Evolutionary conservation across 2,888 invertebrate species (phyloP).

Genomic region (Papilio gigon): DNA sequence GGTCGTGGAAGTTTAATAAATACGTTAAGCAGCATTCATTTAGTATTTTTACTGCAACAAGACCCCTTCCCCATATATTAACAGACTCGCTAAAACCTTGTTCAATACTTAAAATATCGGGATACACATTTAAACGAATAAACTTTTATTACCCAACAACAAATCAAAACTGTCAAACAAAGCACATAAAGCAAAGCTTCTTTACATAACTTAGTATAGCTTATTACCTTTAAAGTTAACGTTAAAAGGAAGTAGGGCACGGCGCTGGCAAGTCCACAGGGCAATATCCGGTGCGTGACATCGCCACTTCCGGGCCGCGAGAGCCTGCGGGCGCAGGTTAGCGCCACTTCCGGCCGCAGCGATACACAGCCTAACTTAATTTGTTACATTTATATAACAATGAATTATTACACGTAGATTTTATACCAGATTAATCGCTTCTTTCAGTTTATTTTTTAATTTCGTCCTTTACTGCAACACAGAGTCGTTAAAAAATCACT

Average conservation of each 20-base stretch:
- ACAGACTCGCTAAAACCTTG: too few species aligned
- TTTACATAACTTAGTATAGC: not conserved
- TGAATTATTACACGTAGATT: not conserved
- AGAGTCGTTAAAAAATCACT: not conserved
- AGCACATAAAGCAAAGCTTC: not conserved
- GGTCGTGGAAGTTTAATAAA: too few species aligned
- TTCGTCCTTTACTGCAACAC: too few species aligned
- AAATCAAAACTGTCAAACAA: not conserved
- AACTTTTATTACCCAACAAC: not conserved
- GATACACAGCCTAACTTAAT: conserved; percentile 31
- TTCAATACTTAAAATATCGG: too few species aligned
- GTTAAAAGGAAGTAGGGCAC: conserved; percentile 16
- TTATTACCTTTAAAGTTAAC: conserved; percentile 24
- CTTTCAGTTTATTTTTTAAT: too few species aligned
- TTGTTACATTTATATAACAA: conserved; percentile 37
- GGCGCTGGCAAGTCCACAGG: conserved; percentile 19
- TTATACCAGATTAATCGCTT: not conserved
- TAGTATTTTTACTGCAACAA: too few species aligned
- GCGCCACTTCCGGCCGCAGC: conserved; percentile 18
- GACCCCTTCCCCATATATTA: too few species aligned
- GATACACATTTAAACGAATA: too few species aligned
- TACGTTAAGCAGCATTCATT: too few species aligned
- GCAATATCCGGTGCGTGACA: conserved; percentile 41
- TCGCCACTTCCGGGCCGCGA: conserved; percentile 29
- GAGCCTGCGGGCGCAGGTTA: conserved; percentile 20